phyloP scores from a whole-genome alignment of 2,797 vertebrate genomes.

The Xenops minutus region DNA sequence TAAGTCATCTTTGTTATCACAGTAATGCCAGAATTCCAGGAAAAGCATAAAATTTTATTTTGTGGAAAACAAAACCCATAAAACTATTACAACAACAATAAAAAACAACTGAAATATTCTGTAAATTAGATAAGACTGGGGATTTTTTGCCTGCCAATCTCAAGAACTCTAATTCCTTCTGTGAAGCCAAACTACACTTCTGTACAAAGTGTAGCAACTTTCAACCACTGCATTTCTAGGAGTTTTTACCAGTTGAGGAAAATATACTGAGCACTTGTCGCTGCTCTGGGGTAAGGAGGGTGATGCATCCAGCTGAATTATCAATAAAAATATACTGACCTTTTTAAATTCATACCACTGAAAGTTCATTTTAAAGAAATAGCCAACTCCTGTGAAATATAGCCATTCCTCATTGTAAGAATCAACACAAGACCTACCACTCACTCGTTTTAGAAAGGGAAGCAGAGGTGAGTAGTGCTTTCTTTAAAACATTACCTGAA shows the following conservation, averaged over 20 bases:
- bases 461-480: neutral
- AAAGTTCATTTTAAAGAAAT: neutral
- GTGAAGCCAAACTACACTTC: neutral
- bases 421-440: neutral
- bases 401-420: neutral
- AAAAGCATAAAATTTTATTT: neutral
- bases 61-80: neutral
- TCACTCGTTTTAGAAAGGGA: neutral
- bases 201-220: neutral
- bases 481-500: neutral
- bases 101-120: neutral
- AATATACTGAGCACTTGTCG: neutral
- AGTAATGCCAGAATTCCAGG: neutral
- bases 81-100: neutral
- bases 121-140: neutral
- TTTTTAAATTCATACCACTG: neutral
- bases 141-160: neutral
- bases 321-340: neutral
- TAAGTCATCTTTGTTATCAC: neutral
- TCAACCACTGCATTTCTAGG: neutral
- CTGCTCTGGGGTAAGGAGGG: neutral
- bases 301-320: neutral
- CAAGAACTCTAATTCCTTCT: neutral
- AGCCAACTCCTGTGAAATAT: neutral
- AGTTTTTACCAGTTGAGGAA: neutral